Evolutionary conservation across 2,797 vertebrate species (phyloP).

Genomic region (Myoxocephalus aenaeus): DNA sequence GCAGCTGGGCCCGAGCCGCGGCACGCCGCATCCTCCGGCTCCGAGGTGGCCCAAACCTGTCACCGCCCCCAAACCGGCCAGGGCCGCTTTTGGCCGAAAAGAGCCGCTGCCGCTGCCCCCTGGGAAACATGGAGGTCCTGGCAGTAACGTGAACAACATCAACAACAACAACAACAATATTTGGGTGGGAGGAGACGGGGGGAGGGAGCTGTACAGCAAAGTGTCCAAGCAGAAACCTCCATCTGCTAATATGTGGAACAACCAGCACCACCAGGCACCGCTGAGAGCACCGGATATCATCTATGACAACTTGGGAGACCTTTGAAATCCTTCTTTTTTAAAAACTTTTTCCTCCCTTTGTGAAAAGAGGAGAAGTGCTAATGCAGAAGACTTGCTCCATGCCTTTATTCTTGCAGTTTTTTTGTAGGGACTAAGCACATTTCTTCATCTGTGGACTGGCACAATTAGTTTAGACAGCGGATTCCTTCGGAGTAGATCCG

Average conservation of each 20-base stretch:
- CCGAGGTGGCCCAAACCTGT: constrained; percentile 85
- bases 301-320: constrained; percentile 85
- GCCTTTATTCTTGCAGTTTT: constrained; percentile 3
- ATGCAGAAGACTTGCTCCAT: not conserved
- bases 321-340: constrained; percentile 61
- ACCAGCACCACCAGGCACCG: constrained; percentile 47
- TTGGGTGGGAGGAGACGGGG: constrained; percentile 56
- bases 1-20: constrained; percentile 28
- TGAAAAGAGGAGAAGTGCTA: not conserved
- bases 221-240: constrained; percentile 81
- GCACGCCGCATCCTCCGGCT: constrained; percentile 15
- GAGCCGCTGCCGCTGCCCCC: constrained; percentile 65
- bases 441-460: constrained; percentile 40
- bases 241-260: constrained; percentile 60
- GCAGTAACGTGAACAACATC: constrained; percentile 81
- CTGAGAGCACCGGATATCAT: constrained; percentile 82
- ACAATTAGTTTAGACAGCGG: constrained; percentile 25
- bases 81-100: constrained; percentile 65
- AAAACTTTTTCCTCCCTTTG: not conserved
- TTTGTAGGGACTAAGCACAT: constrained; percentile 14
- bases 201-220: constrained; percentile 86
- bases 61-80: constrained; percentile 89
- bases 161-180: constrained; percentile 82
- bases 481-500: constrained; percentile 37
- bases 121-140: constrained; percentile 59